Evolutionary conservation across 2,113 vertebrate species (phyloP).

Genomic region (Tautogolabrus adspersus): DNA sequence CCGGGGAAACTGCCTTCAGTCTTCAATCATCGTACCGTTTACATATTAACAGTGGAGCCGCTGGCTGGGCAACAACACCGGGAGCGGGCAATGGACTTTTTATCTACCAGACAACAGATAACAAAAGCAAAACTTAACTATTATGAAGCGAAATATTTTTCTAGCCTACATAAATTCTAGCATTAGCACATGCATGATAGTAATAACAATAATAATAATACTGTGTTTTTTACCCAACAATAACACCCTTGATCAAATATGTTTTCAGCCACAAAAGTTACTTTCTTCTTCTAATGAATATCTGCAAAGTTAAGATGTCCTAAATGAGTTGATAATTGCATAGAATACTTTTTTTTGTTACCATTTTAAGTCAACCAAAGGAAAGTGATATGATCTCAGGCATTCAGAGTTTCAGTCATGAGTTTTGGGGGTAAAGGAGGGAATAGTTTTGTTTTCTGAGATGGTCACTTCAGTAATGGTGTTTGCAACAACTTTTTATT

Average conservation of each 20-base stretch:
- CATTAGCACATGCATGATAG: too few species aligned
- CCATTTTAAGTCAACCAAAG: background rate
- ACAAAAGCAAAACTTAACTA: background rate
- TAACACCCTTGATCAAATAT: too few species aligned
- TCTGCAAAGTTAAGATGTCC: background rate
- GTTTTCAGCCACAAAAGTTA: background rate
- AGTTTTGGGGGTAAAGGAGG: slow-evolving; percentile 22
- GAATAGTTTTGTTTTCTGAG: slow-evolving; percentile 24
- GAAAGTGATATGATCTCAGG: slow-evolving; percentile 17
- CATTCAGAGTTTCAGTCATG: slow-evolving; percentile 22
- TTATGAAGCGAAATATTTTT: background rate
- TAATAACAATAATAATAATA: background rate
- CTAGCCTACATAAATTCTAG: background rate
- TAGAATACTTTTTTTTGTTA: too few species aligned
- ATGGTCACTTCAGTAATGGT: background rate
- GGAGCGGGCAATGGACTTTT: slow-evolving; percentile 44
- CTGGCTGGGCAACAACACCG: slow-evolving; percentile 67
- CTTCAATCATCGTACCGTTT: slow-evolving; percentile 85
- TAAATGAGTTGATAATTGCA: background rate
- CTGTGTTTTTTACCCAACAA: background rate
- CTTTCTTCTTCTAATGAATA: too few species aligned
- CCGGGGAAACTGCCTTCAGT: slow-evolving; percentile 85
- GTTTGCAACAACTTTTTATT: slow-evolving; percentile 22
- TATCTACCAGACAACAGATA: slow-evolving; percentile 29
- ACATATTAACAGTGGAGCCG: slow-evolving; percentile 84